Evolutionary conservation across 2,113 vertebrate species (phyloP).

Genomic region (Chionomys nivalis): DNA sequence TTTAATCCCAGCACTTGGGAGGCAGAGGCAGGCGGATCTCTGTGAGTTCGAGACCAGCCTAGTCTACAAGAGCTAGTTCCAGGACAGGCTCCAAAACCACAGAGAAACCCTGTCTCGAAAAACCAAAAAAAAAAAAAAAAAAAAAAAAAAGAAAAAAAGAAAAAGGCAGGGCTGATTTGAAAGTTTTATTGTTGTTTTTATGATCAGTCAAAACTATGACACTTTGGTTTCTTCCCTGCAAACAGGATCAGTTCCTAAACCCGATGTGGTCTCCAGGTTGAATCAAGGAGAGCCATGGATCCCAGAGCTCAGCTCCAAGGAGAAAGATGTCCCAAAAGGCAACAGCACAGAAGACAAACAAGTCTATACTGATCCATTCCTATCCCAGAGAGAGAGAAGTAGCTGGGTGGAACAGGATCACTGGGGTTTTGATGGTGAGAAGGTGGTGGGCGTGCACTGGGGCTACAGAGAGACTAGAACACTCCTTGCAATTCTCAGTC

Average conservation of each 20-base stretch:
- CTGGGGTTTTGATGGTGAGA: slow-evolving; percentile 75
- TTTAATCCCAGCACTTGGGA: too few relatives aligned
- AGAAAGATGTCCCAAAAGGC: slow-evolving; percentile 67
- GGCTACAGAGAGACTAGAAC: slow-evolving; percentile 78
- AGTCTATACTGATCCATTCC: slow-evolving; percentile 56
- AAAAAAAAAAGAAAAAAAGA: too few relatives aligned
- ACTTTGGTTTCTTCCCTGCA: slow-evolving; percentile 74
- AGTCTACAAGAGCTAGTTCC: too few relatives aligned
- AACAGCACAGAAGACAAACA: slow-evolving; percentile 51
- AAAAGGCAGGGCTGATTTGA: slow-evolving; percentile 59
- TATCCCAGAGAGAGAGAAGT: slow-evolving; percentile 66
- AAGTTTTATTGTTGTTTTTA: not conserved
- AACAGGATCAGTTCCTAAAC: slow-evolving; percentile 77
- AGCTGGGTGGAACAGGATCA: slow-evolving; percentile 70
- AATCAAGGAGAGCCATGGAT: slow-evolving; percentile 64
- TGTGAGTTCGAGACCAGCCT: too few relatives aligned
- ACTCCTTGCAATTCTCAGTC: slow-evolving; percentile 78
- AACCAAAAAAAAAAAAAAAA: too few relatives aligned
- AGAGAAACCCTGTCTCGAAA: too few relatives aligned
- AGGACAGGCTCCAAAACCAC: too few relatives aligned
- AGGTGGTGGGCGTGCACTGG: slow-evolving; percentile 78
- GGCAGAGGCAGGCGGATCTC: too few relatives aligned
- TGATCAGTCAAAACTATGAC: slow-evolving; percentile 55
- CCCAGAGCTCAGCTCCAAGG: slow-evolving; percentile 62
- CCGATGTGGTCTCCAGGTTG: slow-evolving; percentile 59